A percentile compares a stretch with the other conserved stretches of the same genome.
Conservation (phyloP, 2,888 invertebrate genomes). For the Drosophila infuscata region DNA sequence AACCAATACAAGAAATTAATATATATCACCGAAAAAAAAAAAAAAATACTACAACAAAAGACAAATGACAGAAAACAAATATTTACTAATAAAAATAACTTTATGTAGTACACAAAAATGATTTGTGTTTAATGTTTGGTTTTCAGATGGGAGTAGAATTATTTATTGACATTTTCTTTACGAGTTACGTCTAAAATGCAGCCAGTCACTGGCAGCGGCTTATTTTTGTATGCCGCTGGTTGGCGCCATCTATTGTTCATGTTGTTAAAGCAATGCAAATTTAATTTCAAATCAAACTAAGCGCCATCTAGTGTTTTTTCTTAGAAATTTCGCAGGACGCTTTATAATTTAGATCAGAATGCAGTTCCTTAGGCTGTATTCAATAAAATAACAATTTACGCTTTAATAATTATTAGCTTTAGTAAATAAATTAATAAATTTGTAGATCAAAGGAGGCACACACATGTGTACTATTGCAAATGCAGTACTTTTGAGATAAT, state of each 20-base stretch:
- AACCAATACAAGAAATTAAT: conserved; percentile 58
- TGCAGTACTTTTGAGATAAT: not conserved
- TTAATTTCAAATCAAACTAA: not conserved
- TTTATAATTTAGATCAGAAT: not conserved
- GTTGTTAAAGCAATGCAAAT: accelerated
- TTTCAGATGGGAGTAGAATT: not conserved
- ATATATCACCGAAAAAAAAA: conserved; percentile 49
- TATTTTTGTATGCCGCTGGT: not conserved
- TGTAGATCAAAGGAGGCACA: conserved; percentile 1
- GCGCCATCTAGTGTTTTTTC: conserved; percentile 15
- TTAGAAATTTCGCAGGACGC: not conserved
- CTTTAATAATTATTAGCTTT: not conserved
- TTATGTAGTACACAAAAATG: conserved; percentile 78
- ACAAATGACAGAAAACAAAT: conserved; percentile 54
- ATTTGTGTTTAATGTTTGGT: not conserved
- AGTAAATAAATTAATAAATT: not conserved
- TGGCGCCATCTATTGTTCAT: not conserved
- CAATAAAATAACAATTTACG: not conserved
- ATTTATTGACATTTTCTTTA: not conserved
- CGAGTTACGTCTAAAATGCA: not conserved
- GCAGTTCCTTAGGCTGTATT: not conserved
- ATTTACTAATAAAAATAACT: conserved; percentile 83
- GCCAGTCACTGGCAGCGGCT: not conserved
- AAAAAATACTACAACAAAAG: conserved; percentile 42
- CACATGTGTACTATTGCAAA: not conserved